Conservation (phyloP, 2,797 vertebrate species). For the Sebastes vulpes region DNA sequence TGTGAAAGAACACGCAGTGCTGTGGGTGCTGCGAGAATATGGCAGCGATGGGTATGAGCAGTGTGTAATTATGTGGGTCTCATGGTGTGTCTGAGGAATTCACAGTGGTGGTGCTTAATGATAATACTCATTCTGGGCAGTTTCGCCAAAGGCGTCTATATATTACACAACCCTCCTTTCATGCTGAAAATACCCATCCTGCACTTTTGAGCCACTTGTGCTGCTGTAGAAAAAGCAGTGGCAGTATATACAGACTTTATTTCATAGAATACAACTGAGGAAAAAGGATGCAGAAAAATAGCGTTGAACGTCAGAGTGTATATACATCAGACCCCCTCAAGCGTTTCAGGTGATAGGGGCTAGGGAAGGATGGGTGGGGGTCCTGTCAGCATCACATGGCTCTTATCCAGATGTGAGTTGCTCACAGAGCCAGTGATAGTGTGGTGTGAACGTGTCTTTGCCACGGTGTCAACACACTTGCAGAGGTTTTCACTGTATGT, state of each 20-base stretch:
- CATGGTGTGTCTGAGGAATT: slow-evolving; percentile 68
- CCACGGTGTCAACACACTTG: slow-evolving; percentile 10
- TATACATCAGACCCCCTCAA: slow-evolving; percentile 25
- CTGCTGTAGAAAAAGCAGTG: slow-evolving; percentile 16
- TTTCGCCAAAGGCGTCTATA: slow-evolving; percentile 61
- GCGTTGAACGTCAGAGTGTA: slow-evolving; percentile 4
- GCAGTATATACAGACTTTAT: not conserved
- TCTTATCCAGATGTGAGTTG: slow-evolving; percentile 47
- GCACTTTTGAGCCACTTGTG: slow-evolving; percentile 55
- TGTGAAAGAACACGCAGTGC: slow-evolving; percentile 63
- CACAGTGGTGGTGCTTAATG: slow-evolving; percentile 72
- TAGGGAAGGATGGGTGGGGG: not conserved
- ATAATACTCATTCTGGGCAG: slow-evolving; percentile 71
- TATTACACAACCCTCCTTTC: slow-evolving; percentile 58
- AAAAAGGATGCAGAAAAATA: slow-evolving; percentile 15
- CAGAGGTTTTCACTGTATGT: slow-evolving; percentile 1
- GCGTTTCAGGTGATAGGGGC: slow-evolving; percentile 25
- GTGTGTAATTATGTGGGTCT: slow-evolving; percentile 81
- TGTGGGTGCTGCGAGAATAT: slow-evolving; percentile 63
- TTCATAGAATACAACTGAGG: not conserved
- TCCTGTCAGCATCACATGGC: slow-evolving; percentile 41
- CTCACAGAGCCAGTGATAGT: slow-evolving; percentile 26
- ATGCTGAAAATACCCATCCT: slow-evolving; percentile 55
- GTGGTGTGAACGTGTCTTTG: slow-evolving; percentile 23
- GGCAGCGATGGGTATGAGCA: slow-evolving; percentile 61